Percentiles rank a stretch among this genome's conserved stretches.
phyloP scores from a whole-genome alignment of 2,888 invertebrate genomes.

The Lepidochrysops patricia region DNA sequence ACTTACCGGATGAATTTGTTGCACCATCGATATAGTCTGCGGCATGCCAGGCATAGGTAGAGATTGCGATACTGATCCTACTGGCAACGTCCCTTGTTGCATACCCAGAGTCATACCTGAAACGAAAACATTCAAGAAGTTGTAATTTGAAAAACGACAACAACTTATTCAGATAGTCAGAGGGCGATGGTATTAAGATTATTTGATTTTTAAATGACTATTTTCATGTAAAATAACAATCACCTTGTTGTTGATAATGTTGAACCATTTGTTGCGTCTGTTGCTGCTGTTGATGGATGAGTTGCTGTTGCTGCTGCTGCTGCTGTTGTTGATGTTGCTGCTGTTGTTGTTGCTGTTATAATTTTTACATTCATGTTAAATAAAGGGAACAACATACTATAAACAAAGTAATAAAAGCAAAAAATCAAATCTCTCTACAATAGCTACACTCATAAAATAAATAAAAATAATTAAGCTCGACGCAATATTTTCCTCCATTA shows the following conservation, averaged over 20 bases:
- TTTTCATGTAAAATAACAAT: no score
- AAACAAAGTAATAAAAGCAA: background rate
- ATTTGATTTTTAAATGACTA: no score
- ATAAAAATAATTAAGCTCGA: no score
- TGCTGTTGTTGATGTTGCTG: slow-evolving; percentile 53
- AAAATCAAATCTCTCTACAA: no score
- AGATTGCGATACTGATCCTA: slow-evolving; percentile 76
- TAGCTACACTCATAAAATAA: no score
- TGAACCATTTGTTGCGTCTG: slow-evolving; percentile 63
- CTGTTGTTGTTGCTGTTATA: slow-evolving; percentile 39
- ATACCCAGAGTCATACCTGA: slow-evolving; percentile 76
- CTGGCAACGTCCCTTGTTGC: slow-evolving; percentile 77
- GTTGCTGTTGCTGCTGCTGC: slow-evolving; percentile 43
- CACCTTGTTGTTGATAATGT: slow-evolving; percentile 60
- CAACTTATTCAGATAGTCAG: no score
- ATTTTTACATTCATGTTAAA: slow-evolving; percentile 31
- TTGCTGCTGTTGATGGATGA: slow-evolving; percentile 48
- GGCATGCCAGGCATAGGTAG: slow-evolving; percentile 66
- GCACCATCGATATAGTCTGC: slow-evolving; percentile 76
- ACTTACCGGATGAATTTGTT: slow-evolving; percentile 76
- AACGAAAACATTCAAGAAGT: background rate
- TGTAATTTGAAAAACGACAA: background rate
- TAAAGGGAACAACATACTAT: background rate
- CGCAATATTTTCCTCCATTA: no score
- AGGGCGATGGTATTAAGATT: no score